phyloP scores from a whole-genome alignment of 2,888 invertebrate genomes.

The Nephrocerus scutellatus region DNA sequence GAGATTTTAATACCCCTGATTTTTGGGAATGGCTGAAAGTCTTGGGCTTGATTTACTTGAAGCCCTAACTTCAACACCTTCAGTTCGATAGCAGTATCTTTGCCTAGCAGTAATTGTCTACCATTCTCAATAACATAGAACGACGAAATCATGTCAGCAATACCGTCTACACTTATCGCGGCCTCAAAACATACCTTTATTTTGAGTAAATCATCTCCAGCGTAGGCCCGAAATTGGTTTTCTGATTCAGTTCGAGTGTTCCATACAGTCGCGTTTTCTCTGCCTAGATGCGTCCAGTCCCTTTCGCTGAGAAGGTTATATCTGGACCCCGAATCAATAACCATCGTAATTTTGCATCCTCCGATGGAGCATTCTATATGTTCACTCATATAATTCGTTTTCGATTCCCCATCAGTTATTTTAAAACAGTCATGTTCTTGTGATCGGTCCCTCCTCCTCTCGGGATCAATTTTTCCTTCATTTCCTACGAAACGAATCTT shows the following conservation, averaged over 20 bases:
- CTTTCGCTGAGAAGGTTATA: conserved; percentile 9
- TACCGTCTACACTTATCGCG: too few species aligned
- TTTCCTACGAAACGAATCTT: too few species aligned
- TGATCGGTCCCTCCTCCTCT: too few species aligned
- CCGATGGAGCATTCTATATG: conserved; percentile 7
- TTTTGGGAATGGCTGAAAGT: conserved; percentile 19
- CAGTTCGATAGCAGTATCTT: conserved; percentile 13
- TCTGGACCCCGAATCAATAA: conserved; percentile 10
- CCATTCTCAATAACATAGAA: conserved; percentile 18
- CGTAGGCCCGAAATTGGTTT: conserved; percentile 13
- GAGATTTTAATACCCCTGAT: conserved; percentile 28
- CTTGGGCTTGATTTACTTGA: conserved; percentile 11
- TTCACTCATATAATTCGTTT: too few species aligned
- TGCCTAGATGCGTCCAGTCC: conserved; percentile 3
- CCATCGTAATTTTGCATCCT: conserved; percentile 2
- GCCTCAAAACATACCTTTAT: conserved; percentile 6
- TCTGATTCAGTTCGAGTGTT: conserved; percentile 6
- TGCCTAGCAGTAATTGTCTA: conserved; percentile 13
- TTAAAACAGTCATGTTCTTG: conserved; percentile 1
- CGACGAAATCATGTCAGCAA: conserved; percentile 14
- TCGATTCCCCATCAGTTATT: conserved; percentile 1
- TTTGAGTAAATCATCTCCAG: conserved; percentile 7
- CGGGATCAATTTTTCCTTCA: too few species aligned
- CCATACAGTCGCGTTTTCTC: conserved; percentile 5
- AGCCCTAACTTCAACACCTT: conserved; percentile 14